Evolutionary conservation across 2,113 vertebrate genomes (phyloP), one percentile per base, ranked within the genome.

Genomic region (Neolamprologus variostigma): DNA sequence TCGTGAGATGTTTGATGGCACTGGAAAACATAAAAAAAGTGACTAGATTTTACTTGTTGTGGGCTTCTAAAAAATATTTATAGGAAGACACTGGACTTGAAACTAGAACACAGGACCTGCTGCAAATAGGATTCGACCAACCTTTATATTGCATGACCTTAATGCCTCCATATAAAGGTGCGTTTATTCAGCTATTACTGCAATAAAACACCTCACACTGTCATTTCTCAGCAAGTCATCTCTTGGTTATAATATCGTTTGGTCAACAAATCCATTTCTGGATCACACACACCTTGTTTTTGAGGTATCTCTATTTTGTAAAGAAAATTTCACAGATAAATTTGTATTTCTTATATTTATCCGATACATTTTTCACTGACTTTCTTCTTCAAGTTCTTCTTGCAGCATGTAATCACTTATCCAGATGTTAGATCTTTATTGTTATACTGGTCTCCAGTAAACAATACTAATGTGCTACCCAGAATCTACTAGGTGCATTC

Each of bases 261-360:
- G 33, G 17, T 63, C 55, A 42, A 66, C 21, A 31, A 19, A 21
- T 7, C 28, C 13, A 6, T 50, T 37, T 26, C 53, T 12, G 5
- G 68, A 5, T 73, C 40, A 73, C 13, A 26, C 33, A 71, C 7
- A 71, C 5, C n/a, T 42, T 16, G 17, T 14, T 11, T 73, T 26
- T 45, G 37, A 23, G 0, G 21, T 4, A 73, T 0, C 5, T 1
- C 21, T 26, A 26, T 17, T 45, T 73, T 26, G 40, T 61, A 33
- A 33, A 1, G 1, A 1, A 14, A 0, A 0, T 1, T 31, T 33
- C 12, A 26, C 68, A 47, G 6, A 26, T 7, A 73, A 17, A 45
- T 73, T 73, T 28, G 40, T 73, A 45, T 7, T 73, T 1, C 68
- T 45, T 14, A 73, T 26, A 45, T 26, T 26, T 7, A 45, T 42